Base-by-base conservation (phyloP, 37 sponge, comb jelly and placozoan genomes). In the Halisarca cf. caerulea region DNA sequence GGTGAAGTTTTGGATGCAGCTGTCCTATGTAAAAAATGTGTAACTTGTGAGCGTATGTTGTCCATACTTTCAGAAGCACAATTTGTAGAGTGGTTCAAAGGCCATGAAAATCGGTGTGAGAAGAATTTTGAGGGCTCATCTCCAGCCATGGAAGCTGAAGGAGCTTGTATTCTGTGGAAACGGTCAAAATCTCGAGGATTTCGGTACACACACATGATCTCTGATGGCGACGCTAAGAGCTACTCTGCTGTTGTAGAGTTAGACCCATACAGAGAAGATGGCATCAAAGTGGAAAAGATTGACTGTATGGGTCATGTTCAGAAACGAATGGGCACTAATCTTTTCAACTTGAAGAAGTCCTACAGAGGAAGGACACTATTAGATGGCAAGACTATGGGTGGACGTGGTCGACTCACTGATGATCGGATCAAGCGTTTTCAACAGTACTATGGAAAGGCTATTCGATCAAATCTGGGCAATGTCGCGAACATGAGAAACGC, bases 391-490 rank as follows among this genome's bases (percentile, higher is more conserved):
- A 84, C 84, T 1, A 84, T 84, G 57, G 84, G 84, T 33, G 84
- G 84, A 21, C 43, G 42, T 30, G 84, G 84, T 1, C 37, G 84
- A 37, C 75, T 84, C 18, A 84, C 74, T 18, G 57, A 83, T 32
- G 3, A 17, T 2, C 1, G 25, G 41, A 72, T 71, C 24, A 32
- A 84, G 35, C 55, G 58, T 35, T 73, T 84, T 14, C 84, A 84
- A 34, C 72, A 84, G 36, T 84, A 84, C 35, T 84, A 84, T 57
- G 84, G 84, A 0, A 41, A 84, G 0, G 74, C 84, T 14, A 84
- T 84, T 35, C 38, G 84, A 55, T 58, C 11, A 0, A 72, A 84
- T 58, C 20, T n/a, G 15, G 84, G 84, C 3, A 62, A 73, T 23
- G 8, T 84, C 23, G 25, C 54, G 21, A 43, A 43, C 37, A 84